A percentile compares a stretch with the other conserved stretches of the same genome.
These are phyloP conservation scores for Pitangus sulphuratus DNA, from an alignment of 2,797 vertebrate species.

Conservation along the genomic window DNA sequence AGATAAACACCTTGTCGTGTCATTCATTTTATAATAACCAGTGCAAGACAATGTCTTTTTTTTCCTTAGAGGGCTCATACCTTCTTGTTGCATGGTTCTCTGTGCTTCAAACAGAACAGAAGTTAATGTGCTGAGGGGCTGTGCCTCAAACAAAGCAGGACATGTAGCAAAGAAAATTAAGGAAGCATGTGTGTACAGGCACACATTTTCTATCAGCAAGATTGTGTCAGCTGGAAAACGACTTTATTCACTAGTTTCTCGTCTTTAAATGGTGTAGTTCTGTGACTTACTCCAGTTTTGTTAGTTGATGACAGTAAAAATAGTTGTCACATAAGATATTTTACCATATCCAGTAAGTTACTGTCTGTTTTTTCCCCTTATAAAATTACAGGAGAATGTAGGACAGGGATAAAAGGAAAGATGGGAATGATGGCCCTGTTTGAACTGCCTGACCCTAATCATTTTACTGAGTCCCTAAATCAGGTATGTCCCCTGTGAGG, in stretches of 20 bases:
- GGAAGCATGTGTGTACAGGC: neutral
- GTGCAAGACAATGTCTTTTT: neutral
- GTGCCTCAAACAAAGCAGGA: neutral
- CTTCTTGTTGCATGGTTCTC: neutral
- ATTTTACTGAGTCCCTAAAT: neutral
- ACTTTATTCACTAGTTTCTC: neutral
- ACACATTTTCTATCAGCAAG: neutral
- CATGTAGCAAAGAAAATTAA: neutral
- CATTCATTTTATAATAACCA: neutral
- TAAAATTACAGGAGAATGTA: neutral
- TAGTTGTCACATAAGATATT: accelerated
- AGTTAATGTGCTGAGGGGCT: neutral
- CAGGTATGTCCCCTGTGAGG: neutral
- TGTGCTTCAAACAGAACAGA: neutral
- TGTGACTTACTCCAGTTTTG: neutral
- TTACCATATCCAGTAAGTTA: neutral
- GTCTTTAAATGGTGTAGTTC: neutral
- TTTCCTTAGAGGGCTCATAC: neutral
- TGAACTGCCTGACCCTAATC: accelerated
- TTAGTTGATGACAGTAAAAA: neutral
- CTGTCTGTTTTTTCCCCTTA: neutral
- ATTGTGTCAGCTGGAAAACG: neutral
- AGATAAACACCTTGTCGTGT: neutral
- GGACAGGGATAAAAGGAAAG: neutral
- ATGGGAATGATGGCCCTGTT: neutral